Evolutionary conservation across 2,888 invertebrate genomes (phyloP).

Genomic region (Sinodicranocentrus sp.): DNA sequence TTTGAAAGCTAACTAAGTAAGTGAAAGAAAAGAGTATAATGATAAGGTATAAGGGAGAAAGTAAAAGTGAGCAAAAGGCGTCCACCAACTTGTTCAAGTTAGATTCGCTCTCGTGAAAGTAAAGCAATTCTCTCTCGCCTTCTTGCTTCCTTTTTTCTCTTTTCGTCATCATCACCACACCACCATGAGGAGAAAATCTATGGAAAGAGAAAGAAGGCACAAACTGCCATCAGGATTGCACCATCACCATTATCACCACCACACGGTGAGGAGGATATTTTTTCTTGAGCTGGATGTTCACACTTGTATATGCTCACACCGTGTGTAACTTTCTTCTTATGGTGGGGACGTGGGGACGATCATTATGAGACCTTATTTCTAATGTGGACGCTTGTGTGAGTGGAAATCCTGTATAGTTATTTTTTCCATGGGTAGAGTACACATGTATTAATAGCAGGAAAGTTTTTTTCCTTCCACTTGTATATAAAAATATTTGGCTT

Average conservation of each 20-base stretch:
- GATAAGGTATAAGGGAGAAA: slow-evolving; percentile 32
- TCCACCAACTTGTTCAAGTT: slow-evolving; percentile 47
- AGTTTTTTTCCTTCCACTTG: too few species aligned
- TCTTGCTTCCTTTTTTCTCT: slow-evolving; percentile 26
- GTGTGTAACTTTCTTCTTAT: not conserved
- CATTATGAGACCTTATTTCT: not conserved
- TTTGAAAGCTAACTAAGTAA: slow-evolving; percentile 34
- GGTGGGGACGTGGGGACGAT: not conserved
- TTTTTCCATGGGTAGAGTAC: too few species aligned
- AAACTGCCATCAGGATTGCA: slow-evolving; percentile 36
- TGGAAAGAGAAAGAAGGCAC: not conserved
- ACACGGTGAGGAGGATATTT: slow-evolving; percentile 12
- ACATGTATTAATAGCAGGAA: too few species aligned
- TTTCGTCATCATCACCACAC: slow-evolving; percentile 21
- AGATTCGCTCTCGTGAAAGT: slow-evolving; percentile 30
- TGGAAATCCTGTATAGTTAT: too few species aligned
- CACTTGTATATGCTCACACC: not conserved
- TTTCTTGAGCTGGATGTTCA: not conserved
- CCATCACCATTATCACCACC: slow-evolving; percentile 30
- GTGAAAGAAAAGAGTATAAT: slow-evolving; percentile 35
- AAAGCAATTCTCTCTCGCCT: slow-evolving; percentile 48
- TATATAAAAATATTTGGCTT: too few species aligned
- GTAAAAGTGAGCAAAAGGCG: slow-evolving; percentile 42
- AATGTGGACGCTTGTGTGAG: too few species aligned
- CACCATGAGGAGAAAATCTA: not conserved